Conservation (phyloP, 2,888 invertebrate genomes). For the Aethes cnicana region DNA sequence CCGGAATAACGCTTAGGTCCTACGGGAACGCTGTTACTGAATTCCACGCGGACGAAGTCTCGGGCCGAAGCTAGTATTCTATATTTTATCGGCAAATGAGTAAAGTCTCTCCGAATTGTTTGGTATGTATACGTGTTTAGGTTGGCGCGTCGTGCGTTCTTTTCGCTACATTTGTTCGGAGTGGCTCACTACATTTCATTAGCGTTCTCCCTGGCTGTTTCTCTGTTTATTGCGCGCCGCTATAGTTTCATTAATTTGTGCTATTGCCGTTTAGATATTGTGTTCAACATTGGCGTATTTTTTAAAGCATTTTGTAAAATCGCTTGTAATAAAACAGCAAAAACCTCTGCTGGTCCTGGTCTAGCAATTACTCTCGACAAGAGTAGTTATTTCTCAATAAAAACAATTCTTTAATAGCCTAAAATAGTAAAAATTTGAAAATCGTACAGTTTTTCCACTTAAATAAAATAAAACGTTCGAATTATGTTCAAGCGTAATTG, state of each 20-base stretch:
- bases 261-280: constrained; percentile 53
- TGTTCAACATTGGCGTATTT: constrained; percentile 37
- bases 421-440: too few relatives aligned
- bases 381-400: too few relatives aligned
- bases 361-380: too few relatives aligned
- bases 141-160: constrained; percentile 58
- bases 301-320: not conserved
- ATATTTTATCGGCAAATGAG: constrained; percentile 20
- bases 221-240: constrained; percentile 60
- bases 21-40: too few relatives aligned
- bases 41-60: too few relatives aligned
- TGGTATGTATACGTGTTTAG: constrained; percentile 58
- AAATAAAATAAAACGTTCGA: too few relatives aligned
- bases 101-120: constrained; percentile 34
- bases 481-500: too few relatives aligned
- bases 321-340: too few relatives aligned
- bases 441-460: too few relatives aligned
- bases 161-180: constrained; percentile 70
- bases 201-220: constrained; percentile 64
- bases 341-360: too few relatives aligned
- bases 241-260: constrained; percentile 70
- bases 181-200: constrained; percentile 73
- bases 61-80: not conserved
- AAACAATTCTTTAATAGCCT: not conserved
- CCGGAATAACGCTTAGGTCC: too few relatives aligned